Percentiles rank a stretch among this genome's conserved stretches.
These are phyloP conservation scores for Halcyon chelicuti DNA, from an alignment of 2,797 vertebrate species.

Conservation along the genomic window DNA sequence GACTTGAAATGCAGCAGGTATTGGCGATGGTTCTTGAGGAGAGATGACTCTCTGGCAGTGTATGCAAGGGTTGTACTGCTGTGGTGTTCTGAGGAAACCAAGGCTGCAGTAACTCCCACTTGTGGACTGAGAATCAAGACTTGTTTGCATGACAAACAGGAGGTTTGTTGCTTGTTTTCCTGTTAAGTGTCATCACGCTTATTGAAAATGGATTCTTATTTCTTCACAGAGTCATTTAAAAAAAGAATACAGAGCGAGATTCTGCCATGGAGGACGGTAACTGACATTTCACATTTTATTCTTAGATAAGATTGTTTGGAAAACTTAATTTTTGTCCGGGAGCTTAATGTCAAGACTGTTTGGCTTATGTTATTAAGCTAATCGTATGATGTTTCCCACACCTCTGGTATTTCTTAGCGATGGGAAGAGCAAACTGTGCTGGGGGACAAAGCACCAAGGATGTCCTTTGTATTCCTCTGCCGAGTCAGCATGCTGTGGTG, in stretches of 20 bases:
- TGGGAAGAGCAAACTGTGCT: neutral
- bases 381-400: neutral
- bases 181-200: neutral
- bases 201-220: conserved; percentile 1
- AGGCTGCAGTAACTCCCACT: neutral
- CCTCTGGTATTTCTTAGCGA: neutral
- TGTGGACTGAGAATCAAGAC: accelerated
- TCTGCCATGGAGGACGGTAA: conserved; percentile 68
- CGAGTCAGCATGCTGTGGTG: neutral
- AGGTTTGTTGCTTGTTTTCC: neutral
- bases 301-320: neutral
- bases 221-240: conserved; percentile 76
- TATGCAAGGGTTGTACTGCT: neutral
- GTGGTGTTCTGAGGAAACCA: neutral
- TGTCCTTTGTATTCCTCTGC: neutral
- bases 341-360: neutral
- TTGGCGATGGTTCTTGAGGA: neutral
- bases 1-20: neutral
- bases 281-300: neutral
- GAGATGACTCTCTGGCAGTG: neutral
- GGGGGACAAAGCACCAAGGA: neutral
- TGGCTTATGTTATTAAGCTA: neutral
- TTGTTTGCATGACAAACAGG: neutral
- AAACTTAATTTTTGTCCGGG: neutral
- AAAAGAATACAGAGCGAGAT: conserved; percentile 76